phyloP scores from a whole-genome alignment of 2,888 invertebrate species.

The Zele albiditarsus region DNA sequence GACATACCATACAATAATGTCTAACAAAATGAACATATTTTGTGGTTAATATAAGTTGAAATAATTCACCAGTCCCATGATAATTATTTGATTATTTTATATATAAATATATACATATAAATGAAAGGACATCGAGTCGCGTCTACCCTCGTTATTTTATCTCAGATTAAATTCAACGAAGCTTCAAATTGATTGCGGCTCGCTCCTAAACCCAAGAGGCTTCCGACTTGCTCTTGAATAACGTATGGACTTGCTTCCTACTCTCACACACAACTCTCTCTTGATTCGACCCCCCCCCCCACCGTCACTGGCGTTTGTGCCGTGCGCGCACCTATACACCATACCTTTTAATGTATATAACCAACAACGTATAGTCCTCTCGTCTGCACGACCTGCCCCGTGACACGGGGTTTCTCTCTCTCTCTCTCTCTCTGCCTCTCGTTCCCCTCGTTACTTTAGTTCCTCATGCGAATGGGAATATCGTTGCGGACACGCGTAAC shows the following conservation, averaged over 20 bases:
- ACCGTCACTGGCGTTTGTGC: neutral
- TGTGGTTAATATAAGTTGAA: neutral
- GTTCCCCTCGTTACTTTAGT: slow-evolving; percentile 23
- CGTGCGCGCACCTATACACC: neutral
- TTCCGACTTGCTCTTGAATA: slow-evolving; percentile 40
- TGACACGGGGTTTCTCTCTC: slow-evolving; percentile 1
- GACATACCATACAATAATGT: neutral
- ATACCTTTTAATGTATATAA: slow-evolving; percentile 4
- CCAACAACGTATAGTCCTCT: neutral
- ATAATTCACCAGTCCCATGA: neutral
- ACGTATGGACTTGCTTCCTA: slow-evolving; percentile 38
- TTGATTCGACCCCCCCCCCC: neutral
- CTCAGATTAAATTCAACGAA: slow-evolving; percentile 39
- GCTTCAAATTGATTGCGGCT: slow-evolving; percentile 42
- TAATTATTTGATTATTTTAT: neutral
- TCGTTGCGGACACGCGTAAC: slow-evolving; percentile 28
- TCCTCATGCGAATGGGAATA: slow-evolving; percentile 17
- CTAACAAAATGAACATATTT: neutral
- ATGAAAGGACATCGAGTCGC: slow-evolving; percentile 24
- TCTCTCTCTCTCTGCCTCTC: too few relatives aligned
- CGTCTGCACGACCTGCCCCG: slow-evolving; percentile 11
- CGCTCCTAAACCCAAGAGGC: slow-evolving; percentile 29
- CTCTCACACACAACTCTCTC: slow-evolving; percentile 11
- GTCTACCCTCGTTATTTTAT: slow-evolving; percentile 42
- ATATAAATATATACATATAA: slow-evolving; percentile 2